Conservation (phyloP, 2,797 vertebrate species). For the Hirundo rustica region DNA sequence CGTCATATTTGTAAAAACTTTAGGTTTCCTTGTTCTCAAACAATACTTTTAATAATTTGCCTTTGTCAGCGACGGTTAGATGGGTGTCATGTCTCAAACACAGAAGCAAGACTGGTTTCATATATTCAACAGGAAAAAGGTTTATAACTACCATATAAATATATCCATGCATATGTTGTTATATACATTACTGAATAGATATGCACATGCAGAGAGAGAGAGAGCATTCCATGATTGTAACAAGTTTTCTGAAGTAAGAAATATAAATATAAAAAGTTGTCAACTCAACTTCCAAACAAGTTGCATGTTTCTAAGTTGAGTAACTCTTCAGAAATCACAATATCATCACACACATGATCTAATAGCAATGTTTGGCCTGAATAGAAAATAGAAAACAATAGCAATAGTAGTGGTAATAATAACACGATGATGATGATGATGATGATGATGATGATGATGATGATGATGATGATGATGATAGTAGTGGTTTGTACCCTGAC, state of each 20-base stretch:
- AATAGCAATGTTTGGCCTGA: background rate
- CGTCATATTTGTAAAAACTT: background rate
- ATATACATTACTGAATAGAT: background rate
- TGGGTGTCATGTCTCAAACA: background rate
- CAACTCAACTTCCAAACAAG: constrained; percentile 6
- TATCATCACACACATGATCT: background rate
- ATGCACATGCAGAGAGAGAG: background rate
- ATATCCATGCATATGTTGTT: background rate
- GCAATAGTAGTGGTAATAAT: background rate
- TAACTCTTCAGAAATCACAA: background rate
- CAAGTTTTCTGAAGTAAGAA: background rate
- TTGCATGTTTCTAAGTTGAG: background rate
- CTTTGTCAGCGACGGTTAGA: background rate
- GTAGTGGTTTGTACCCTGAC: background rate
- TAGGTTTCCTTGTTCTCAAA: background rate
- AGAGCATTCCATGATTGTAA: background rate
- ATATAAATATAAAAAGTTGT: background rate
- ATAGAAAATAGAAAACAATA: background rate
- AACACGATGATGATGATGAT: background rate
- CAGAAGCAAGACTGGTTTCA: constrained; percentile 21
- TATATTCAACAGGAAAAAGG: background rate
- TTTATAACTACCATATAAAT: background rate
- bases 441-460: background rate
- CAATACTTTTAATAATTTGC: background rate
- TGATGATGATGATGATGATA: background rate